These are phyloP conservation scores for Corydoras maculifer DNA, from an alignment of 2,113 vertebrate species.

Conservation along the genomic window DNA sequence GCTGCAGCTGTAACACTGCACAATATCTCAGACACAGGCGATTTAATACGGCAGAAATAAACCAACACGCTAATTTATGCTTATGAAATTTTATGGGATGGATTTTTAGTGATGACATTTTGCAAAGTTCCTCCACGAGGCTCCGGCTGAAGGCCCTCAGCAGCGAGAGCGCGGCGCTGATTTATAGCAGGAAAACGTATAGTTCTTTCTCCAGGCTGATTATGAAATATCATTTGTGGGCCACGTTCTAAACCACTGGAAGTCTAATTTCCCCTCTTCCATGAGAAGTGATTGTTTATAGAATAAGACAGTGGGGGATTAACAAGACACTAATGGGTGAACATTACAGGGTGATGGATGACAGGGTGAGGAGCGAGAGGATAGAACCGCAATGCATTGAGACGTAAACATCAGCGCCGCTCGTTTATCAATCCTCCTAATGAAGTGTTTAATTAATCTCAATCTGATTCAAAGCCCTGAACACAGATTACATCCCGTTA, in stretches of 20 bases:
- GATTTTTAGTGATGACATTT: no score
- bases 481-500: no score
- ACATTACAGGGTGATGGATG: neutral
- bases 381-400: no score
- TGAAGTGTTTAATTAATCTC: neutral
- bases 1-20: constrained; percentile 42
- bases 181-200: neutral
- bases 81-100: constrained; percentile 44
- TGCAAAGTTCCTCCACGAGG: no score
- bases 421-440: neutral
- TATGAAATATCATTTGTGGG: neutral
- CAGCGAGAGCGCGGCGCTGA: neutral
- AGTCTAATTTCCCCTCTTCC: neutral
- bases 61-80: constrained; percentile 43
- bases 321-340: constrained; percentile 4
- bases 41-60: constrained; percentile 43
- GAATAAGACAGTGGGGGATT: neutral
- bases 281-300: neutral
- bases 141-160: constrained; percentile 6
- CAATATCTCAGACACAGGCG: constrained; percentile 41
- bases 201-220: neutral
- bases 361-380: neutral
- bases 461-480: no score
- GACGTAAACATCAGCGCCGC: neutral
- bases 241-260: neutral